Conservation (phyloP, 2,113 vertebrate genomes). For the Vulpes lagopus region DNA sequence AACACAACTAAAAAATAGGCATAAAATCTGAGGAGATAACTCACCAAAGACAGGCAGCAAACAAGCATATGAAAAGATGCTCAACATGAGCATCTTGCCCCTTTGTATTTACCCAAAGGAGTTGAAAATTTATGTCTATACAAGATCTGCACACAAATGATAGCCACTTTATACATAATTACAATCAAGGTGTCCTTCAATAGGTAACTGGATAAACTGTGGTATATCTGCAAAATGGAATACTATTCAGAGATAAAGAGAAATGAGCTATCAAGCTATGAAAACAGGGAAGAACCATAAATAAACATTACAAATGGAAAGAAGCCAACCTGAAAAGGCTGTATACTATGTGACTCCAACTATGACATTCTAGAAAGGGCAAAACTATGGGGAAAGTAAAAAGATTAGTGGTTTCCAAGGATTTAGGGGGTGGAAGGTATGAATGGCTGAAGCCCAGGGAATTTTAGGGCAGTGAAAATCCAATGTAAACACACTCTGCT, state of each 20-base stretch:
- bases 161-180: background rate
- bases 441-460: background rate
- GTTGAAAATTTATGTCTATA: background rate
- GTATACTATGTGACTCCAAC: background rate
- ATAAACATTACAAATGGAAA: background rate
- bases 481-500: background rate
- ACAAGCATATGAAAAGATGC: background rate
- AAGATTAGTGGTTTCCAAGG: background rate
- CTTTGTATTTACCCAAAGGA: background rate
- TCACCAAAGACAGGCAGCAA: background rate
- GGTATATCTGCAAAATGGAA: background rate
- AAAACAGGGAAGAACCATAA: background rate
- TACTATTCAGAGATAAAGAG: constrained; percentile 6
- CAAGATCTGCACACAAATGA: background rate
- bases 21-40: background rate
- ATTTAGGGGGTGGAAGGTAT: background rate
- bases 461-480: background rate
- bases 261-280: background rate
- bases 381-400: background rate
- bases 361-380: background rate
- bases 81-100: background rate
- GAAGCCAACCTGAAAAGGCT: background rate
- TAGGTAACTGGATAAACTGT: background rate
- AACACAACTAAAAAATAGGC: background rate
- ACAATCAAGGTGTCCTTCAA: background rate